phyloP scores from a whole-genome alignment of 2,888 invertebrate genomes.

The Mythimna vitellina region DNA sequence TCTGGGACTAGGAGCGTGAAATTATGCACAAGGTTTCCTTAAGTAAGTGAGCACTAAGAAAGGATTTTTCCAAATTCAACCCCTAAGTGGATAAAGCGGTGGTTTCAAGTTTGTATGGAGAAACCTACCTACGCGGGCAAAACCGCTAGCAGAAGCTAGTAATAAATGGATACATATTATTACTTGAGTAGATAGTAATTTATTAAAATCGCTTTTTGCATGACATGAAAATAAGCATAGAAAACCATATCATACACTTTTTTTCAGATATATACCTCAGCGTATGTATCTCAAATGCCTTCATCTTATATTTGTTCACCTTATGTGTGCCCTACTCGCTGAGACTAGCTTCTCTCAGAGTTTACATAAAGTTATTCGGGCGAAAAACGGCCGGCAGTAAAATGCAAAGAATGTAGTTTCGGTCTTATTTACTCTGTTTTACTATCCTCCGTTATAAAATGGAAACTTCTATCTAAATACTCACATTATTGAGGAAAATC shows the following conservation, averaged over 20 bases:
- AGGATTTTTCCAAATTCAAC: no score
- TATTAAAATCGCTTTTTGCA: background rate
- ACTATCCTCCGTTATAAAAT: slow-evolving; percentile 25
- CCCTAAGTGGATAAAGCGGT: no score
- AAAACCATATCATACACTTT: slow-evolving; percentile 1
- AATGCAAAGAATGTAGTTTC: slow-evolving; percentile 32
- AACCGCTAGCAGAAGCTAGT: no score
- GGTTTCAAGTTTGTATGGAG: no score
- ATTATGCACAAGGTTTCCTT: no score
- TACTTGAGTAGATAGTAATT: background rate
- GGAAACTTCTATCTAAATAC: slow-evolving; percentile 16
- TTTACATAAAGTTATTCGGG: slow-evolving; percentile 41
- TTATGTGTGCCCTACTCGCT: slow-evolving; percentile 15
- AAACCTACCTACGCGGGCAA: no score
- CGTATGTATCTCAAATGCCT: background rate
- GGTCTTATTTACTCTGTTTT: slow-evolving; percentile 26
- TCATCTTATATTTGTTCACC: slow-evolving; percentile 22
- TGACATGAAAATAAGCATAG: background rate
- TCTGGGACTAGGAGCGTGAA: no score
- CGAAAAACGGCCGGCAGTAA: slow-evolving; percentile 24
- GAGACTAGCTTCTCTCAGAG: slow-evolving; percentile 21
- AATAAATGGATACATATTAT: background rate
- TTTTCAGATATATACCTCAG: background rate
- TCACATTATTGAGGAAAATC: slow-evolving; percentile 4
- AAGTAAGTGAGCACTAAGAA: no score